These are phyloP conservation scores for Mimumesa dahlbomi DNA, from an alignment of 2,888 invertebrate species.

Conservation along the genomic window DNA sequence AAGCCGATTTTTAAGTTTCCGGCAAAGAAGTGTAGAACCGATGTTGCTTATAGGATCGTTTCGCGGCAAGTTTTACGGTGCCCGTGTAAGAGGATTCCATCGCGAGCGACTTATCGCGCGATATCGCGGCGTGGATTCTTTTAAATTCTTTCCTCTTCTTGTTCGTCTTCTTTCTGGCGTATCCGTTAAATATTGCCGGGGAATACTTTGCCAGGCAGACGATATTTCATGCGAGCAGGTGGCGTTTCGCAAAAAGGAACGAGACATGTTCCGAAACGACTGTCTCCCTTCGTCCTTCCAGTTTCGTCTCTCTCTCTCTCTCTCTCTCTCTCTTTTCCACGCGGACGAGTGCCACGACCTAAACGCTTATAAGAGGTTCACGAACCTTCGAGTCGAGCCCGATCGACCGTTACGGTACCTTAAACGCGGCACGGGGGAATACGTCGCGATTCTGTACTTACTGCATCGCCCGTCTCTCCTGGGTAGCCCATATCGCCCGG, in stretches of 20 bases:
- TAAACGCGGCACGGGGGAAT: slow-evolving; percentile 39
- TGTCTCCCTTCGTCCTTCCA: slow-evolving; percentile 10
- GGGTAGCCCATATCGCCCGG: slow-evolving; percentile 75
- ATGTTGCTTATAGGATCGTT: slow-evolving; percentile 22
- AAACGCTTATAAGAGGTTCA: slow-evolving; percentile 56
- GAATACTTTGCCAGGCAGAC: slow-evolving; percentile 44
- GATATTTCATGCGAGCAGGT: slow-evolving; percentile 67
- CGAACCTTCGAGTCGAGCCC: slow-evolving; percentile 50
- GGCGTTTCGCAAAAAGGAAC: slow-evolving; percentile 60
- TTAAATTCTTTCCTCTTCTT: slow-evolving; percentile 27
- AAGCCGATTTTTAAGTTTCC: not conserved
- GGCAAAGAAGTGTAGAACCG: slow-evolving; percentile 1
- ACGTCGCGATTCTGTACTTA: slow-evolving; percentile 61
- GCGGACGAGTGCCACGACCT: slow-evolving; percentile 38
- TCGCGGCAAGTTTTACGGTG: slow-evolving; percentile 37
- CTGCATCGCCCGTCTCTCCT: slow-evolving; percentile 75
- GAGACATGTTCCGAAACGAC: slow-evolving; percentile 28
- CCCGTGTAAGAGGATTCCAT: slow-evolving; percentile 47
- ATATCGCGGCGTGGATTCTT: slow-evolving; percentile 41
- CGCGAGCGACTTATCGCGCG: slow-evolving; percentile 47
- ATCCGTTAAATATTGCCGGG: slow-evolving; percentile 55
- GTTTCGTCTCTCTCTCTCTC: not conserved
- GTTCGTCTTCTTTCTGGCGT: slow-evolving; percentile 32
- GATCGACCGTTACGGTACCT: slow-evolving; percentile 62
- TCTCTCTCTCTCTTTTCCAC: not conserved